Conservation (phyloP, 2,888 invertebrate species). For the Torymus texanus region DNA sequence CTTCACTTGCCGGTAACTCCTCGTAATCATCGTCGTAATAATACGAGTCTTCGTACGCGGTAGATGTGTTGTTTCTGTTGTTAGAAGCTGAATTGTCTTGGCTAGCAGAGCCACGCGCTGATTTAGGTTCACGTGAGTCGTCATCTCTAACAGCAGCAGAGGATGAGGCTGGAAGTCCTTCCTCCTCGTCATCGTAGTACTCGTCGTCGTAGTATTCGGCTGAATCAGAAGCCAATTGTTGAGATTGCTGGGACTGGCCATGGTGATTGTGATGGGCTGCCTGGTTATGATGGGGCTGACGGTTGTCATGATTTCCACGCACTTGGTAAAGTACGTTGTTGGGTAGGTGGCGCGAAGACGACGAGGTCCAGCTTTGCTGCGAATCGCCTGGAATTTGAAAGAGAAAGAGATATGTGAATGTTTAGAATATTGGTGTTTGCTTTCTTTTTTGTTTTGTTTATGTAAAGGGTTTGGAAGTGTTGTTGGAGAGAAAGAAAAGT, state of each 20-base stretch:
- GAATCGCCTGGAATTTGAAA: conserved; percentile 21
- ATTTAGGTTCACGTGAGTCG: conserved; percentile 10
- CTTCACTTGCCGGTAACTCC: conserved; percentile 3
- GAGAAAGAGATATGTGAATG: not conserved
- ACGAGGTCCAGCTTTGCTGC: conserved; percentile 20
- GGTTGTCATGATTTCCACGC: conserved; percentile 60
- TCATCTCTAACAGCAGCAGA: too few relatives aligned
- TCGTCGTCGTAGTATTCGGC: conserved; percentile 52
- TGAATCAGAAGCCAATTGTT: not conserved
- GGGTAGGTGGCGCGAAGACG: not conserved
- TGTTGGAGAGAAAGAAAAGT: too few relatives aligned
- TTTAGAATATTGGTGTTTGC: not conserved
- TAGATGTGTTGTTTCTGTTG: too few relatives aligned
- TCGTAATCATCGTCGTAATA: conserved; percentile 47
- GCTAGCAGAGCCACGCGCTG: not conserved
- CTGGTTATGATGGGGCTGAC: conserved; percentile 39
- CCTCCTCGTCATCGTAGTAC: conserved; percentile 49
- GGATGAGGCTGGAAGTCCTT: not conserved
- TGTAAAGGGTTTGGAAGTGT: too few relatives aligned
- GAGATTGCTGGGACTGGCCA: not conserved
- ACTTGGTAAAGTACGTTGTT: conserved; percentile 23
- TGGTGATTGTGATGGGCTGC: conserved; percentile 59
- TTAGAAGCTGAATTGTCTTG: too few relatives aligned
- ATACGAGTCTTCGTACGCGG: conserved; percentile 36
- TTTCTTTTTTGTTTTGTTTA: too few relatives aligned